Conservation (phyloP, 1,140 invertebrate genomes). For the Aphidius gifuensis region DNA sequence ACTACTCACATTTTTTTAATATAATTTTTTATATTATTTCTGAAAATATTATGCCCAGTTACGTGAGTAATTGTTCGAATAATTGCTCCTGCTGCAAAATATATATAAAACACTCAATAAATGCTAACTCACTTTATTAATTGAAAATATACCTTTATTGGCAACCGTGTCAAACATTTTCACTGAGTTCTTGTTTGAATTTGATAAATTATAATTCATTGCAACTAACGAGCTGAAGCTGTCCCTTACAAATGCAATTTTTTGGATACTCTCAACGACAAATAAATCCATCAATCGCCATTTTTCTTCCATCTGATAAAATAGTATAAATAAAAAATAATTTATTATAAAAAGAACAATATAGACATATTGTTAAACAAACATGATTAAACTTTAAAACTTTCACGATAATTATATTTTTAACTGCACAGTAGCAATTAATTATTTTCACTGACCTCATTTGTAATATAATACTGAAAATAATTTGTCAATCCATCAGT, state of each 20-base stretch:
- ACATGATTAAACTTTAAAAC: not conserved
- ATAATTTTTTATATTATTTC: conserved; percentile 47
- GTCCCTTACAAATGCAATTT: conserved; percentile 65
- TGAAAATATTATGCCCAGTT: conserved; percentile 50
- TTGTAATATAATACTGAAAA: conserved; percentile 13
- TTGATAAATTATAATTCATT: conserved; percentile 71
- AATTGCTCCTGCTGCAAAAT: conserved; percentile 55
- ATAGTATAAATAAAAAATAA: not conserved
- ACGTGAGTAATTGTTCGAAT: conserved; percentile 58
- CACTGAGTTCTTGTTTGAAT: conserved; percentile 73
- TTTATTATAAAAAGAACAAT: not conserved
- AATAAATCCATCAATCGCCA: conserved; percentile 83
- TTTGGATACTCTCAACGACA: conserved; percentile 65
- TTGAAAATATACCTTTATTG: conserved; percentile 63
- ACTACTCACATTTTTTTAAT: conserved; percentile 47
- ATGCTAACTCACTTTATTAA: conserved; percentile 56
- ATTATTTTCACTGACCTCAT: not conserved
- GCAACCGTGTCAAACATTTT: conserved; percentile 53
- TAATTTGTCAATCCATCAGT: conserved; percentile 17
- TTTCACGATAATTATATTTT: no score
- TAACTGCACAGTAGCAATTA: no score
- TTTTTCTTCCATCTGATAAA: conserved; percentile 53
- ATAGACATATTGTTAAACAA: not conserved
- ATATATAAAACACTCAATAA: not conserved
- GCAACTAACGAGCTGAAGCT: conserved; percentile 65